These are phyloP conservation scores for Agrypnus murinus DNA, from an alignment of 2,888 invertebrate genomes.

Conservation along the genomic window DNA sequence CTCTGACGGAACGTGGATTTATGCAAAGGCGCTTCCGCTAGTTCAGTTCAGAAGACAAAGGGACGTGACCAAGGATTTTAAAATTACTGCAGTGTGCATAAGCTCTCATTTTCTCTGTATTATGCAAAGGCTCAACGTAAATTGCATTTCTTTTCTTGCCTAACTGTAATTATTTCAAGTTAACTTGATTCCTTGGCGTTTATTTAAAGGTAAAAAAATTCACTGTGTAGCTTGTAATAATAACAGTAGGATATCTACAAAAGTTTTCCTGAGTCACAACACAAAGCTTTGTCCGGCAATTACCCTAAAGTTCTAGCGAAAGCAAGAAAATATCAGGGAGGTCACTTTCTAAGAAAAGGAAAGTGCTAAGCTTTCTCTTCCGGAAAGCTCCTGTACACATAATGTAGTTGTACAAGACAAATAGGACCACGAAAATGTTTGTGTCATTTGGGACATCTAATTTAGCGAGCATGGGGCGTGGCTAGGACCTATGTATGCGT, in stretches of 20 bases:
- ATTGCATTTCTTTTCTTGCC: neutral
- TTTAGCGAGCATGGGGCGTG: conserved; percentile 33
- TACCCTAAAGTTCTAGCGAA: neutral
- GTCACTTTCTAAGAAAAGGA: conserved; percentile 20
- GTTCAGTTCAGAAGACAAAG: conserved; percentile 45
- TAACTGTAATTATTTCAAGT: neutral
- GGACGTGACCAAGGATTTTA: conserved; percentile 31
- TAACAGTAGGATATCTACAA: neutral
- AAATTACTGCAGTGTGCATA: conserved; percentile 27
- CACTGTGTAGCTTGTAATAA: no score
- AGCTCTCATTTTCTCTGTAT: conserved; percentile 25
- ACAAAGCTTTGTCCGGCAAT: conserved; percentile 10
- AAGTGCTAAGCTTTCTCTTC: conserved; percentile 18
- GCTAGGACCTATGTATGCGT: conserved; percentile 10
- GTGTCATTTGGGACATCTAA: conserved; percentile 36
- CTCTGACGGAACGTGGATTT: conserved; percentile 42
- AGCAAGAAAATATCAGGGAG: conserved; percentile 8
- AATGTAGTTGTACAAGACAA: conserved; percentile 37
- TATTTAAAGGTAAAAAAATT: no score
- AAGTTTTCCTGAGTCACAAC: neutral
- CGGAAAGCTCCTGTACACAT: conserved; percentile 23
- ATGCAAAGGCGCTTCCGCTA: conserved; percentile 46
- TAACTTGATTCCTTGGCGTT: neutral
- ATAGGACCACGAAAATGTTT: conserved; percentile 39
- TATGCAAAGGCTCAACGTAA: neutral